Evolutionary conservation across 2,797 vertebrate species (phyloP).

Genomic region (Sparus aurata): DNA sequence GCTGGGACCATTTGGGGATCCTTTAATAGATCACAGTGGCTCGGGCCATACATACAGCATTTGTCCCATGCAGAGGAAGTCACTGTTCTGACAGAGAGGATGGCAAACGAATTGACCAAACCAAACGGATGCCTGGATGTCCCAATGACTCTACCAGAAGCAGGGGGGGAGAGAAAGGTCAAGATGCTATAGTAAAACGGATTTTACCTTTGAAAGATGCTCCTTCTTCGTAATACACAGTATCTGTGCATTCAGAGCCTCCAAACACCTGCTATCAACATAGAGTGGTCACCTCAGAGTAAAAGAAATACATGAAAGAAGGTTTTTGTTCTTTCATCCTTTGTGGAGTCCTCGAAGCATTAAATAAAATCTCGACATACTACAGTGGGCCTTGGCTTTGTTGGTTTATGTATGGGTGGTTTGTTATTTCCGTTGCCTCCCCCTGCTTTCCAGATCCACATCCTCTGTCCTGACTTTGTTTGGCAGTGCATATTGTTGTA

Average conservation of each 20-base stretch:
- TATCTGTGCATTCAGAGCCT: constrained; percentile 40
- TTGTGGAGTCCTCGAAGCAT: constrained; percentile 41
- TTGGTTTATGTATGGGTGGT: constrained; percentile 57
- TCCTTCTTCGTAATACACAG: constrained; percentile 25
- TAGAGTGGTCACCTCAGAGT: constrained; percentile 19
- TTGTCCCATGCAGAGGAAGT: constrained; percentile 48
- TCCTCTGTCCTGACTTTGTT: constrained; percentile 45
- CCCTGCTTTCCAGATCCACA: constrained; percentile 38
- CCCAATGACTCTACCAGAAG: constrained; percentile 69
- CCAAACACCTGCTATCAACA: constrained; percentile 33
- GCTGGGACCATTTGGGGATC: constrained; percentile 11
- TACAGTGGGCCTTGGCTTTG: constrained; percentile 44
- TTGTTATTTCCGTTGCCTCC: constrained; percentile 65
- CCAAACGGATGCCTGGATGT: constrained; percentile 47
- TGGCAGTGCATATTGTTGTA: constrained; percentile 69
- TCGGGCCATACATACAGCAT: constrained; percentile 30
- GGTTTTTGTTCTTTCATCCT: constrained; percentile 37
- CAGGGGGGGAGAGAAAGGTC: constrained; percentile 24
- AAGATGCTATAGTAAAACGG: constrained; percentile 53
- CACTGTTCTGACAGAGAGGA: constrained; percentile 46
- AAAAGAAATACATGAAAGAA: constrained; percentile 42
- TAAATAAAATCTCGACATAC: constrained; percentile 41
- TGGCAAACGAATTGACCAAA: constrained; percentile 62
- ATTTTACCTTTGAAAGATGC: constrained; percentile 53
- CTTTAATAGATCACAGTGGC: constrained; percentile 18